phyloP scores from a whole-genome alignment of 2,113 vertebrate species.

The Entomyzon cyanotis region DNA sequence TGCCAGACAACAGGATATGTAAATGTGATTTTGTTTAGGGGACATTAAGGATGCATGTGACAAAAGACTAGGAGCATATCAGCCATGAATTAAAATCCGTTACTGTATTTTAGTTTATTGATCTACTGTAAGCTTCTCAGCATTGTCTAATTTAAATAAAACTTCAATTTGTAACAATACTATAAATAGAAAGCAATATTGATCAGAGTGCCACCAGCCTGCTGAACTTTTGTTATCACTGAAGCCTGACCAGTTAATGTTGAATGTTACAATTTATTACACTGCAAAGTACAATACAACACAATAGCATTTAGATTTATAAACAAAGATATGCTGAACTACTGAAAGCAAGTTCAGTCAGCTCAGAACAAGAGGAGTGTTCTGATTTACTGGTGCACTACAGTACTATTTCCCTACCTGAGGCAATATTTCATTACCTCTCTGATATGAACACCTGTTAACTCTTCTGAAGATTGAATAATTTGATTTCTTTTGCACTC shows the following conservation, averaged over 20 bases:
- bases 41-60: constrained; percentile 21
- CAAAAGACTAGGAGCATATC: constrained; percentile 29
- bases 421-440: not conserved
- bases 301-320: constrained; percentile 51
- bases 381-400: not conserved
- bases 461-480: not conserved
- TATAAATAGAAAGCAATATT: constrained; percentile 79
- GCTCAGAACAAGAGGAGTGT: not conserved
- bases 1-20: not conserved
- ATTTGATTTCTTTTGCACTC: not conserved
- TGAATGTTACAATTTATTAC: constrained; percentile 76
- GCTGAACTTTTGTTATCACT: constrained; percentile 74
- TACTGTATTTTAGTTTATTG: constrained; percentile 75
- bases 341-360: not conserved
- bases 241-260: constrained; percentile 75
- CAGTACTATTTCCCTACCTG: not conserved
- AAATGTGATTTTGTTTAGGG: not conserved
- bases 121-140: constrained; percentile 61
- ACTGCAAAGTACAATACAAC: constrained; percentile 48
- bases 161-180: constrained; percentile 78
- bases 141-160: constrained; percentile 82
- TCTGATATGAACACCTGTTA: not conserved
- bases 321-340: constrained; percentile 45
- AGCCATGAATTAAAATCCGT: constrained; percentile 69
- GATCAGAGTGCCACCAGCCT: constrained; percentile 66